Conservation (phyloP, 2,113 vertebrate species). For the Isichthys henryi region DNA sequence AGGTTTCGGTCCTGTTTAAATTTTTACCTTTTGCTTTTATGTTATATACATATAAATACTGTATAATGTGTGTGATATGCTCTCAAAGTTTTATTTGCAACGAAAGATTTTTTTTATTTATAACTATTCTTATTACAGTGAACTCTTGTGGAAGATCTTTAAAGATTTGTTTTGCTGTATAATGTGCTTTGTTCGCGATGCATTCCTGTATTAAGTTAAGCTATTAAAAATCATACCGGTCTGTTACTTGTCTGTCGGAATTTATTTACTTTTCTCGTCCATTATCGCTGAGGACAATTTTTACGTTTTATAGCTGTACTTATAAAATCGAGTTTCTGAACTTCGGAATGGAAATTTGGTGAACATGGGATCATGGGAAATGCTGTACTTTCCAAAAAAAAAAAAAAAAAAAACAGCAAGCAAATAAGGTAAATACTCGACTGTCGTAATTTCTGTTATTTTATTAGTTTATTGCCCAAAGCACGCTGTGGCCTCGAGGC, state of each 20-base stretch:
- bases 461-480: not conserved
- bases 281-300: not conserved
- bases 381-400: not conserved
- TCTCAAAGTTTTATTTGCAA: not conserved
- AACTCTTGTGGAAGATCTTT: conserved; percentile 43
- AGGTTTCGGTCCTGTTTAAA: conserved; percentile 59
- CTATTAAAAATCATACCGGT: conserved; percentile 22
- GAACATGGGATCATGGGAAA: not conserved
- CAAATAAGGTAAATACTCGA: not conserved
- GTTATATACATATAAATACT: conserved; percentile 14
- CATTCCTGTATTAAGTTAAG: conserved; percentile 17
- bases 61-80: conserved; percentile 17
- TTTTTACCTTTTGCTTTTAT: conserved; percentile 55
- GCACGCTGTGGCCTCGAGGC: not conserved
- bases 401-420: not conserved
- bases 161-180: conserved; percentile 62
- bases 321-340: not conserved
- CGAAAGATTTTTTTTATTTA: not conserved
- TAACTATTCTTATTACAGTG: conserved; percentile 39
- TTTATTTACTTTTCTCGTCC: not conserved
- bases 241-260: not conserved
- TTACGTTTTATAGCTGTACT: not conserved
- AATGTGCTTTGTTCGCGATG: conserved; percentile 51
- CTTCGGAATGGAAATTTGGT: not conserved
- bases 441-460: not conserved